phyloP scores from a whole-genome alignment of 2,113 vertebrate species.

The Taurulus bubalis region DNA sequence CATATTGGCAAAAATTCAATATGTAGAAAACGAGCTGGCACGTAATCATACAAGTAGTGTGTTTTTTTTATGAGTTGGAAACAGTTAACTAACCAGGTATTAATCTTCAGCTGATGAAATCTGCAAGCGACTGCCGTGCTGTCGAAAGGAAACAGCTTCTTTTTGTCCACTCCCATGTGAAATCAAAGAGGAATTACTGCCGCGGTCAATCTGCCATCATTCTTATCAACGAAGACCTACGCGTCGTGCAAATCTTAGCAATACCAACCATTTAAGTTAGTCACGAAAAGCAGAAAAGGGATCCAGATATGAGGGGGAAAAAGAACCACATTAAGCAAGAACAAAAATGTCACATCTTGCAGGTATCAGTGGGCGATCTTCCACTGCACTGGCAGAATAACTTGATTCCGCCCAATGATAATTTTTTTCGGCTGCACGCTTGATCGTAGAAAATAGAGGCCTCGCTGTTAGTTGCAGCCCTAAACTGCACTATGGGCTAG shows the following conservation, averaged over 20 bases:
- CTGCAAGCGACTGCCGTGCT: too few species aligned
- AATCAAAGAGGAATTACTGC: too few species aligned
- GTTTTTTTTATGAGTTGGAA: too few species aligned
- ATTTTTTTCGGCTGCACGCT: not conserved
- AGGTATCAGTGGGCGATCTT: conserved; percentile 12
- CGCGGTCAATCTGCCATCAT: not conserved
- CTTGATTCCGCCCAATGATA: not conserved
- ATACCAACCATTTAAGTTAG: not conserved
- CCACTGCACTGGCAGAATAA: not conserved
- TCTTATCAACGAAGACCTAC: not conserved
- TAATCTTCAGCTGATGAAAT: too few species aligned
- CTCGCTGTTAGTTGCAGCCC: too few species aligned
- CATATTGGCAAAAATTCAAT: not conserved
- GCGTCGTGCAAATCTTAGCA: not conserved
- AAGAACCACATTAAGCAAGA: not conserved
- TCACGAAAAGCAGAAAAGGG: not conserved
- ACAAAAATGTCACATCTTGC: conserved; percentile 7
- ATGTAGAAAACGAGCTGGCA: not conserved
- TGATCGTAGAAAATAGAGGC: too few species aligned
- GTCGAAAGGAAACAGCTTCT: too few species aligned
- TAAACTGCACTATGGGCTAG: not conserved
- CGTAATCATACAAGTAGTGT: not conserved
- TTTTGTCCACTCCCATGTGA: too few species aligned
- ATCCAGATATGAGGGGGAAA: not conserved
- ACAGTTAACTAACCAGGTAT: too few species aligned